Percentiles rank a stretch among this genome's conserved stretches.
Evolutionary conservation across 2,888 invertebrate species (phyloP).

Genomic region (Aphidoletes aphidimyza): DNA sequence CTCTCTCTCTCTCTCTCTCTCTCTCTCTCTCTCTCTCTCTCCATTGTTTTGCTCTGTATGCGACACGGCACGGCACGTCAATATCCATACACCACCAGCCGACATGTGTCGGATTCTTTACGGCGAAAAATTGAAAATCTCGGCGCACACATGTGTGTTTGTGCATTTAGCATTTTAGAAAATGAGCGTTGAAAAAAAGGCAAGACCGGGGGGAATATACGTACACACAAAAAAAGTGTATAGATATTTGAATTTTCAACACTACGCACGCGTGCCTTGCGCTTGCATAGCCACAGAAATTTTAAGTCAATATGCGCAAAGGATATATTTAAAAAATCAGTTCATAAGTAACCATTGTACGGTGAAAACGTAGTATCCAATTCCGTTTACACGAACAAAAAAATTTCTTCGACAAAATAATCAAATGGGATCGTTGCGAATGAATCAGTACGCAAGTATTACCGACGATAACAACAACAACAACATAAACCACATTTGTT

Average conservation of each 20-base stretch:
- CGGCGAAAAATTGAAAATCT: constrained; percentile 24
- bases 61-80: background rate
- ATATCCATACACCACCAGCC: constrained; percentile 12
- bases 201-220: background rate
- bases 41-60: background rate
- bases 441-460: no score
- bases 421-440: no score
- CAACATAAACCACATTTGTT: no score
- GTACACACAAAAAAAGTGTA: background rate
- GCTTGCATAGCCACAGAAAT: background rate
- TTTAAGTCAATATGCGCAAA: constrained; percentile 54
- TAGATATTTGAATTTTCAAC: background rate
- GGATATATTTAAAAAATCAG: constrained; percentile 54
- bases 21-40: no score
- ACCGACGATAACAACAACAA: no score
- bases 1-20: no score
- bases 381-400: background rate
- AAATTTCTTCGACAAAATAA: no score
- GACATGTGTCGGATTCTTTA: constrained; percentile 48
- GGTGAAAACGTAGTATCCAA: constrained; percentile 33
- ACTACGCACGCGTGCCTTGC: constrained; percentile 53
- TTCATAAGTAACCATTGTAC: constrained; percentile 52
- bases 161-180: constrained; percentile 26
- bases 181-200: background rate
- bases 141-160: background rate